phyloP scores from a whole-genome alignment of 1,140 invertebrate genomes.

The Leguminivora glycinivorella region DNA sequence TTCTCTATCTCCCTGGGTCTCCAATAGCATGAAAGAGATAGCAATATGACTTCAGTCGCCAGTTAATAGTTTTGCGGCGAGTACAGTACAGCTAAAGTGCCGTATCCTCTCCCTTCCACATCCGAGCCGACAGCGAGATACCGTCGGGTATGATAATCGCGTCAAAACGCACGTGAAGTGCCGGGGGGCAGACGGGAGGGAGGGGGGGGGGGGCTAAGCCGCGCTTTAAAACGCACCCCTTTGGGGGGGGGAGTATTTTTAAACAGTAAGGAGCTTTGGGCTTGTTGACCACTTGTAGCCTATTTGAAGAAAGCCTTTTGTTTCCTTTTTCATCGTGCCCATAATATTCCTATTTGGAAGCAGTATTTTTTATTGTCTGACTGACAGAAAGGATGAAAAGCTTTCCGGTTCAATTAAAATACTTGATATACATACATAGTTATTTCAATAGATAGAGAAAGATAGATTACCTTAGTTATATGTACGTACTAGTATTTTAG shows the following conservation, averaged over 20 bases:
- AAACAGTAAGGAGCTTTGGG: slow-evolving; percentile 16
- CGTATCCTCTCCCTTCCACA: slow-evolving; percentile 45
- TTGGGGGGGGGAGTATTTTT: slow-evolving; percentile 15
- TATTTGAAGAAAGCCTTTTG: neutral
- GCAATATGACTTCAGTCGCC: too few relatives aligned
- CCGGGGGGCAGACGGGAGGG: slow-evolving; percentile 32
- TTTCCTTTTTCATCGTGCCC: neutral
- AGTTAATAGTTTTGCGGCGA: too few relatives aligned
- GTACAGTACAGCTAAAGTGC: too few relatives aligned
- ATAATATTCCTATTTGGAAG: neutral
- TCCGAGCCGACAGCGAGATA: slow-evolving; percentile 64
- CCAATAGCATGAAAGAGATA: too few relatives aligned
- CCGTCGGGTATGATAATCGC: slow-evolving; percentile 75
- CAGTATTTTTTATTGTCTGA: neutral
- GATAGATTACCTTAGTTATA: too few relatives aligned
- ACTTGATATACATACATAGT: too few relatives aligned
- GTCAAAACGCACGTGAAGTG: slow-evolving; percentile 77
- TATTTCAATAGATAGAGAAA: too few relatives aligned
- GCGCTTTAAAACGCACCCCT: slow-evolving; percentile 70
- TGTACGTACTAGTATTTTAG: too few relatives aligned
- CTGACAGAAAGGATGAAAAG: neutral
- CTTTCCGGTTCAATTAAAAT: too few relatives aligned
- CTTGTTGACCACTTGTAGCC: slow-evolving; percentile 21
- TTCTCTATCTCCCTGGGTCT: too few relatives aligned
- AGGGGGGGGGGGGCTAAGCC: slow-evolving; percentile 52